phyloP scores from a whole-genome alignment of 2,113 vertebrate species.

The Ceratotherium simum region DNA sequence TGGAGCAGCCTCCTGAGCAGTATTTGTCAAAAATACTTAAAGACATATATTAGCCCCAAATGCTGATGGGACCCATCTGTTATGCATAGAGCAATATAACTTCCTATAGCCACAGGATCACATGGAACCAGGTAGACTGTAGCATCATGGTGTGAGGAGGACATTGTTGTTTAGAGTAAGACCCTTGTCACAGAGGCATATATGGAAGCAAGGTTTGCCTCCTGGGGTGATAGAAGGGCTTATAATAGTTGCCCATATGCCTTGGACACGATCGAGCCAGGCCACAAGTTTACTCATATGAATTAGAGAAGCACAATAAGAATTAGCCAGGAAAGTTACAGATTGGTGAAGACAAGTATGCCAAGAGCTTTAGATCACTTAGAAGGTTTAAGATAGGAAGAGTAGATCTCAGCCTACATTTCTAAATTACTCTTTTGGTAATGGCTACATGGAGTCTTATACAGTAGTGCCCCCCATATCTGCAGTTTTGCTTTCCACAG shows the following conservation, averaged over 20 bases:
- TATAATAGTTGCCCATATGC: neutral
- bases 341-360: neutral
- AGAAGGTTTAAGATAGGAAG: neutral
- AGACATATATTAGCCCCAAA: neutral
- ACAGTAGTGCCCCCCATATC: no score
- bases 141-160: neutral
- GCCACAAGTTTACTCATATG: neutral
- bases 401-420: neutral
- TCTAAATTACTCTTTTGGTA: neutral
- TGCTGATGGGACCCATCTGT: neutral
- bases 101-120: neutral
- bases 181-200: neutral
- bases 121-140: neutral
- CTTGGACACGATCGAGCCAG: neutral
- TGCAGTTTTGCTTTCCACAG: no score
- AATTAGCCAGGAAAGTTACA: neutral
- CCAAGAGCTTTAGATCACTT: neutral
- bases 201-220: neutral
- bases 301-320: neutral
- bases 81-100: neutral
- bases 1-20: neutral
- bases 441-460: neutral
- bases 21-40: neutral
- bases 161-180: neutral
- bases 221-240: accelerated